Base-by-base conservation (phyloP, 2,888 invertebrate species). In the Caenorhabditis imperialis region DNA sequence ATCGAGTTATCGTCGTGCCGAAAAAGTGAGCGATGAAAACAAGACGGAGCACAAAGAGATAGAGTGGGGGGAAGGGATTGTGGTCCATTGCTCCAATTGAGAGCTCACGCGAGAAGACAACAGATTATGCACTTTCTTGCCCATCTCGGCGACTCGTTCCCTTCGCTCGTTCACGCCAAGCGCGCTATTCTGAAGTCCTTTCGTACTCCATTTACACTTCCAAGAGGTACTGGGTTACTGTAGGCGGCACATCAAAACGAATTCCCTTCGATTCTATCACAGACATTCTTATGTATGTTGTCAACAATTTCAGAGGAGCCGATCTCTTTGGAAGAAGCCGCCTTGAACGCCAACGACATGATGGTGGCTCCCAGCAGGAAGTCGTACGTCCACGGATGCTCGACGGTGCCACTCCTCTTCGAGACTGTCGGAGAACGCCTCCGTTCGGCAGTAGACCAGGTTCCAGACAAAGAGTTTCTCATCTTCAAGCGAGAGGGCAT, bases 361-460 rank as follows among this genome's bases (percentile, higher is more conserved):
- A 78, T 80, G 80, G 80, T 75, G 47, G 72, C 74, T 20, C 80
- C 80, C 30, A 78, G 77, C 60, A 65, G 81, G 33, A 77, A 80
- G 67, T 86, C 85, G 61, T 86, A 86, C 74, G 82, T 85, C 10
- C 85, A 87, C 63, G 86, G 86, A 30, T 76, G 78, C 30, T 83
- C 83, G 14, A 73, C 69, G 18, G 45, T 51, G n/a, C 84, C 83
- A 38, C 71, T 87, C 8, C 77, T 87, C 23, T 86, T 81, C 70
- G 84, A 86, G 45, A 87, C 87, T 20, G 81, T 87, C 42, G 87
- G 86, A 42, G 83, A 87, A 50, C 76, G 84, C 23, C 77, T 87
- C 48, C 70, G 86, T 23, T 53, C 76, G 25, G 87, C 87, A 7
- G 83, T 82, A 40, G 84, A 83, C 47, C 75, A 86, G 82, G 80